Evolutionary conservation across 1,140 invertebrate species (phyloP).

Genomic region (Calliphora vicina): DNA sequence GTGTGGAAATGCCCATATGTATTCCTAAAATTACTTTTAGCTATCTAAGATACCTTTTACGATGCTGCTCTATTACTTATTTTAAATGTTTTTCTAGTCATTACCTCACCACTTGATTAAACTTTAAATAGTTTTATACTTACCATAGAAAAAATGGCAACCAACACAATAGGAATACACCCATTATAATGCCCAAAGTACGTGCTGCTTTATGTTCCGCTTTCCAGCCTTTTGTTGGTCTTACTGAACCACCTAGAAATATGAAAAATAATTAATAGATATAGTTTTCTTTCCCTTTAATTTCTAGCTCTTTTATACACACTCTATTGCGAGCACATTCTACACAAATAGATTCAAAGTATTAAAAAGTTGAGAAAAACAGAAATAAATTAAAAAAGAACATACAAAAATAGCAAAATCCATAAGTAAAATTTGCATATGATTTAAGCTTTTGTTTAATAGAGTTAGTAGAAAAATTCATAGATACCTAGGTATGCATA

Average conservation of each 20-base stretch:
- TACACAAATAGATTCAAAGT: background rate
- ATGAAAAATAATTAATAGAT: conserved; percentile 22
- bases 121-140: conserved; percentile 40
- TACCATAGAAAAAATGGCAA: conserved; percentile 96
- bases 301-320: background rate
- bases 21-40: too few relatives aligned
- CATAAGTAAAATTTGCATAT: background rate
- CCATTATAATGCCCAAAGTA: conserved; percentile 93
- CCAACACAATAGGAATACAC: conserved; percentile 96
- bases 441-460: background rate
- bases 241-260: conserved; percentile 73
- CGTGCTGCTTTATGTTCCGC: conserved; percentile 94
- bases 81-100: too few relatives aligned
- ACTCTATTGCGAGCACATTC: too few relatives aligned
- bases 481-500: background rate
- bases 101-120: too few relatives aligned
- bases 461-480: background rate
- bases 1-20: too few relatives aligned
- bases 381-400: background rate
- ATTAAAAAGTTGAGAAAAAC: background rate
- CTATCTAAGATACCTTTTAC: too few relatives aligned
- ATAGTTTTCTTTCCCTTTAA: background rate
- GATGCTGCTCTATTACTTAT: too few relatives aligned
- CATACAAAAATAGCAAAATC: background rate
- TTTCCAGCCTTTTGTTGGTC: conserved; percentile 79